Conservation (phyloP, 2,888 invertebrate species). For the Netelia virgata region DNA sequence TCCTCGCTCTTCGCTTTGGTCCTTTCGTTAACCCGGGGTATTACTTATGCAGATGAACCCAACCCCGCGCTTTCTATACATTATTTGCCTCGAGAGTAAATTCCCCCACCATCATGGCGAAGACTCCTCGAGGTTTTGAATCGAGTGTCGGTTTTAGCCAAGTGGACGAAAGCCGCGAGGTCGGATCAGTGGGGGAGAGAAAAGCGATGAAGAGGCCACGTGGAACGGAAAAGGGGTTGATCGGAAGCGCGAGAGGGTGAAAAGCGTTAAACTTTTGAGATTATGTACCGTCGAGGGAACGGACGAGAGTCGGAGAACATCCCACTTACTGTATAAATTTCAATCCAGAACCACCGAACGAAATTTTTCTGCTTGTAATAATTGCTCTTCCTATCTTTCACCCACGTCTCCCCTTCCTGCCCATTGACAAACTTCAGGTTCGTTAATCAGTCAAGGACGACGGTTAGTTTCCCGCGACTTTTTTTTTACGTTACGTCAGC, state of each 20-base stretch:
- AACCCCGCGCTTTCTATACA: constrained; percentile 82
- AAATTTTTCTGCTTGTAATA: constrained; percentile 51
- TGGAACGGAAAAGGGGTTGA: constrained; percentile 33
- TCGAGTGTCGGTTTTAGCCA: constrained; percentile 29
- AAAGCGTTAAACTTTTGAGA: constrained; percentile 82
- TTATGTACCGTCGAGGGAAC: constrained; percentile 71
- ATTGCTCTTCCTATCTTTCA: constrained; percentile 20
- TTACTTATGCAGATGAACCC: constrained; percentile 84
- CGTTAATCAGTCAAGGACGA: constrained; percentile 38
- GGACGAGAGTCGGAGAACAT: constrained; percentile 37
- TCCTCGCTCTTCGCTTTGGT: constrained; percentile 77
- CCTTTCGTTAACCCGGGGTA: constrained; percentile 83
- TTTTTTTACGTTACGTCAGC: neutral
- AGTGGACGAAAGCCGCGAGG: constrained; percentile 21
- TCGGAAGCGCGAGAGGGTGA: constrained; percentile 73
- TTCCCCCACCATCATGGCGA: constrained; percentile 63
- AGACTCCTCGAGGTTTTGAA: constrained; percentile 6
- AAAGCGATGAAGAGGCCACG: constrained; percentile 33
- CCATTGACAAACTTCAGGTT: constrained; percentile 29
- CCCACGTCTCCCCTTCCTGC: too few relatives aligned
- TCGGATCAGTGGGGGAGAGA: constrained; percentile 6
- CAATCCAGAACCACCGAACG: constrained; percentile 61
- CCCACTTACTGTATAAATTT: constrained; percentile 70
- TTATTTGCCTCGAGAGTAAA: constrained; percentile 77
- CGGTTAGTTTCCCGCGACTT: neutral